Percentiles rank a stretch among this genome's conserved stretches.
These are phyloP conservation scores for Microchirus variegatus DNA, from an alignment of 2,797 vertebrate genomes.

Conservation along the genomic window DNA sequence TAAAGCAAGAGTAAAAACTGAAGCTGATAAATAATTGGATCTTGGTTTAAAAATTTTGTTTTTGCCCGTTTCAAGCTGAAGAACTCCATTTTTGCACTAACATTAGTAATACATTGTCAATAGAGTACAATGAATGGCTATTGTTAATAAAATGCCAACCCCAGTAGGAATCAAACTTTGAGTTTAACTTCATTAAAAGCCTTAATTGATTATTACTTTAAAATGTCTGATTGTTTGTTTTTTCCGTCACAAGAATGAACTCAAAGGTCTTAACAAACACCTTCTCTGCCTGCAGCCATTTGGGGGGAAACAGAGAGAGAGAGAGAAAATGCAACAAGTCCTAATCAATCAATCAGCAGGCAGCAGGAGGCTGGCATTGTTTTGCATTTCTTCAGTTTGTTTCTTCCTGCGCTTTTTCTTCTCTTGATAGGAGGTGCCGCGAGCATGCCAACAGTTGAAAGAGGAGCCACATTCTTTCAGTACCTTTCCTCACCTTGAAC, in stretches of 20 bases:
- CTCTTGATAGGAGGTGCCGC: conserved; percentile 73
- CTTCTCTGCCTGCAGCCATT: conserved; percentile 26
- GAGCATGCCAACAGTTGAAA: conserved; percentile 78
- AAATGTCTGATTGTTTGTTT: background rate
- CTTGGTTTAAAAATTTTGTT: background rate
- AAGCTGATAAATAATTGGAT: background rate
- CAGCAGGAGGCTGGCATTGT: conserved; percentile 71
- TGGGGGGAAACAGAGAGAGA: conserved; percentile 48
- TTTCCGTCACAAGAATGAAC: conserved; percentile 18
- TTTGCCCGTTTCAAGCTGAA: background rate
- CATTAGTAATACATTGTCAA: too few species aligned
- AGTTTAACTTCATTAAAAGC: too few species aligned
- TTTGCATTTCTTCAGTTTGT: conserved; percentile 79
- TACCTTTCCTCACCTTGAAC: conserved; percentile 72
- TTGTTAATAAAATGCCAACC: too few species aligned
- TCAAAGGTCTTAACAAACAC: conserved; percentile 11
- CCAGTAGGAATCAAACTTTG: too few species aligned
- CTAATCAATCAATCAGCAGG: conserved; percentile 73
- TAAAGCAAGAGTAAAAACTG: conserved; percentile 1
- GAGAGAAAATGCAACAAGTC: conserved; percentile 50
- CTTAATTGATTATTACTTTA: background rate
- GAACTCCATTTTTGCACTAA: too few species aligned
- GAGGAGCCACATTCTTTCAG: conserved; percentile 77
- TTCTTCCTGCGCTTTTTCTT: conserved; percentile 78
- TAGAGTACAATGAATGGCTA: too few species aligned